These are phyloP conservation scores for Dermochelys coriacea DNA, from an alignment of 2,797 vertebrate species.

Conservation along the genomic window DNA sequence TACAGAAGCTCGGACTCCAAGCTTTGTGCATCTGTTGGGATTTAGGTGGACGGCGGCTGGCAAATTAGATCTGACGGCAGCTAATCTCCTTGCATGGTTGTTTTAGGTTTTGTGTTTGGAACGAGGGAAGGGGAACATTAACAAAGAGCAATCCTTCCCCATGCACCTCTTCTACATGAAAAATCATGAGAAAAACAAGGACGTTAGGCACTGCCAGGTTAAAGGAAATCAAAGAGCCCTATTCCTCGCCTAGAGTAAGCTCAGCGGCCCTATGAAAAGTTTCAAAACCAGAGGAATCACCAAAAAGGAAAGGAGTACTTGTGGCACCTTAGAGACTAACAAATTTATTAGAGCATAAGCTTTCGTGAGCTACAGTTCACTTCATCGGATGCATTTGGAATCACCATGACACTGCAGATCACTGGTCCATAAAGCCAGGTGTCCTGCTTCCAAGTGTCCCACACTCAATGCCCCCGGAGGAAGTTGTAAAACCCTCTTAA, in stretches of 20 bases:
- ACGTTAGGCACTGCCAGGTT: background rate
- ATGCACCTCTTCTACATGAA: background rate
- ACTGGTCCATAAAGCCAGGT: background rate
- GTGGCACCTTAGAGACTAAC: too few species aligned
- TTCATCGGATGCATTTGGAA: too few species aligned
- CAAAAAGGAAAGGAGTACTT: too few species aligned
- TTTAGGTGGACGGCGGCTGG: background rate
- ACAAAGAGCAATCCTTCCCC: slow-evolving; percentile 29
- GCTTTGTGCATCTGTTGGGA: slow-evolving; percentile 40
- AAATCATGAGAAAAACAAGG: background rate
- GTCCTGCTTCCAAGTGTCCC: background rate
- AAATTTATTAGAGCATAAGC: too few species aligned
- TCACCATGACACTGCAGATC: background rate
- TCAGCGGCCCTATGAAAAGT: background rate
- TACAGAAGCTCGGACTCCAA: background rate
- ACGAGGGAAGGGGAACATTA: background rate
- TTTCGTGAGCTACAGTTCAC: too few species aligned
- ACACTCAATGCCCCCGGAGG: background rate
- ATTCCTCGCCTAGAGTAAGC: background rate
- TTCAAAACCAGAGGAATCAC: background rate
- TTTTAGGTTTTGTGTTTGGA: background rate
- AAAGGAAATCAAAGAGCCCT: background rate
- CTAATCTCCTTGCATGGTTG: background rate
- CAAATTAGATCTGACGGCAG: slow-evolving; percentile 9
- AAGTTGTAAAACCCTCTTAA: background rate